A percentile compares a stretch with the other conserved stretches of the same genome.
Conservation (phyloP, 2,113 vertebrate genomes). For the Todiramphus chloris region DNA sequence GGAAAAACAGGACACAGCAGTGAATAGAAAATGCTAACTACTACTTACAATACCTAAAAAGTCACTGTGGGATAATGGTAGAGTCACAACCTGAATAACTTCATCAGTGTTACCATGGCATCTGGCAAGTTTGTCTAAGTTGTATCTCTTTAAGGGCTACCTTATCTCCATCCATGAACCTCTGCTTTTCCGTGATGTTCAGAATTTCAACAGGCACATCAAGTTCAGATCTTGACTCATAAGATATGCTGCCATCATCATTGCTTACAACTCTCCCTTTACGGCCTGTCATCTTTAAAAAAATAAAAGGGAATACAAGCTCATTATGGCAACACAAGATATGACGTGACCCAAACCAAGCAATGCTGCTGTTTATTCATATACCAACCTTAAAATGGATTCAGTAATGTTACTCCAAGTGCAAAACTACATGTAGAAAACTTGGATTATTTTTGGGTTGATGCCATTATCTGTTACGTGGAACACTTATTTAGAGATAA, state of each 20-base stretch:
- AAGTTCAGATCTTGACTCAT: conserved; percentile 93
- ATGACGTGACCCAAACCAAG: background rate
- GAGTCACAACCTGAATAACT: background rate
- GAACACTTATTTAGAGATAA: background rate
- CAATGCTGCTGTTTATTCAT: background rate
- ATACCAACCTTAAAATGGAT: background rate
- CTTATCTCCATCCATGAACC: conserved; percentile 99
- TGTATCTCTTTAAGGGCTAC: conserved; percentile 44
- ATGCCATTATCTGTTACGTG: background rate
- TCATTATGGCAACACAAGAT: background rate
- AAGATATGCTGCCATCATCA: conserved; percentile 96
- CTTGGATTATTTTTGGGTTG: background rate
- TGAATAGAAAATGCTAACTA: background rate
- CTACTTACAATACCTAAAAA: background rate
- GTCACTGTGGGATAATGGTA: background rate
- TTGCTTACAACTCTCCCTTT: conserved; percentile 97
- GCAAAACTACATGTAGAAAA: background rate
- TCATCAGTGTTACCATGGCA: background rate
- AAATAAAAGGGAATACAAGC: background rate
- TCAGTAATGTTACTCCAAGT: background rate
- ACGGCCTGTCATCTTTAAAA: conserved; percentile 92
- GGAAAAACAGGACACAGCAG: background rate
- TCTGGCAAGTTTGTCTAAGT: background rate
- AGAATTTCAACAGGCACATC: conserved; percentile 98
- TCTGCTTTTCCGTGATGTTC: conserved; percentile 96